These are phyloP conservation scores for Stenoptilia bipunctidactyla DNA, from an alignment of 2,888 invertebrate genomes.

Conservation along the genomic window DNA sequence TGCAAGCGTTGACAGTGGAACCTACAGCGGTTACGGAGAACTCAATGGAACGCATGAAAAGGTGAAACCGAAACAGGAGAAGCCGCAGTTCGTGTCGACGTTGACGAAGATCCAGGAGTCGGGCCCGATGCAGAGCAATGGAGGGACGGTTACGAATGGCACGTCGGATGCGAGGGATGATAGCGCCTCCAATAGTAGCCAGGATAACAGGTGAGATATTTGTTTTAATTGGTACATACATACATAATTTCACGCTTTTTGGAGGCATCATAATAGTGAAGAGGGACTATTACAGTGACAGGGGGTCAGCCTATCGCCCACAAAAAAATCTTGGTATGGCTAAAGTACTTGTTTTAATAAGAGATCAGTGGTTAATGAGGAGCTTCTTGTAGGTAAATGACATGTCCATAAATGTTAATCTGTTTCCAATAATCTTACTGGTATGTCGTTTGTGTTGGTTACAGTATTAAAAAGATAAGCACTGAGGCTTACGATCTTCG, in stretches of 20 bases:
- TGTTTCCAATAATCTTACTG: too few relatives aligned
- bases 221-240: not conserved
- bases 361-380: too few relatives aligned
- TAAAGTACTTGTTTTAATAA: too few relatives aligned
- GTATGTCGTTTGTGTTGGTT: too few relatives aligned
- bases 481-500: too few relatives aligned
- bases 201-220: constrained; percentile 47
- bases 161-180: constrained; percentile 44
- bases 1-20: constrained; percentile 60
- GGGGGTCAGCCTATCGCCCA: too few relatives aligned
- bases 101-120: constrained; percentile 76
- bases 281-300: too few relatives aligned
- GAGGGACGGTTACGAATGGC: constrained; percentile 55
- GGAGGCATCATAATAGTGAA: not conserved
- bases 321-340: too few relatives aligned
- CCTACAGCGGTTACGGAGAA: constrained; percentile 57
- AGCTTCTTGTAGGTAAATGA: too few relatives aligned
- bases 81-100: constrained; percentile 69
- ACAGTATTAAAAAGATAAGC: too few relatives aligned
- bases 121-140: constrained; percentile 49
- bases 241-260: not conserved
- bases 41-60: constrained; percentile 53
- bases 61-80: constrained; percentile 50
- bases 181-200: constrained; percentile 35
- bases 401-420: too few relatives aligned